Conservation (phyloP, 1,140 invertebrate species). For the Drosophila santomea region DNA sequence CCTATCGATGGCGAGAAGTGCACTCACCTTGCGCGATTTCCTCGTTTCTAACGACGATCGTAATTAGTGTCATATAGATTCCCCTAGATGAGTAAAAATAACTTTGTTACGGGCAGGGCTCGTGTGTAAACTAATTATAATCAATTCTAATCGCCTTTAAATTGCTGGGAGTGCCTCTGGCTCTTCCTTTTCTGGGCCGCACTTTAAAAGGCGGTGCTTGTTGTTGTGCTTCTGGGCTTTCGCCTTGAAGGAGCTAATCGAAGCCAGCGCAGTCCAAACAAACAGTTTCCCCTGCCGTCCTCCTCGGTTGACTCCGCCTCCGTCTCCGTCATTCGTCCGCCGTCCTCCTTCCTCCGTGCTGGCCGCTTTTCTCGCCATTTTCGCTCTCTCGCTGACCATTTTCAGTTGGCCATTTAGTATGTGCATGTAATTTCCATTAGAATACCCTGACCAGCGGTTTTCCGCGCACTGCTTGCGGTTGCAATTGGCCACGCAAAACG, state of each 20-base stretch:
- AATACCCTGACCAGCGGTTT: slow-evolving; percentile 8
- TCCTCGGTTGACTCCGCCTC: not conserved
- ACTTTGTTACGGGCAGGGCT: slow-evolving; percentile 59
- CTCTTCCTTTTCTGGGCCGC: slow-evolving; percentile 66
- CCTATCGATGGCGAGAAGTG: not conserved
- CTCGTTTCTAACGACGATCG: slow-evolving; percentile 20
- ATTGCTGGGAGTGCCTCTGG: slow-evolving; percentile 63
- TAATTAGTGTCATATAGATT: slow-evolving; percentile 62
- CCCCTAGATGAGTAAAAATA: slow-evolving; percentile 74
- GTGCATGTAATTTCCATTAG: slow-evolving; percentile 63
- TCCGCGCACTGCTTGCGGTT: too few species aligned
- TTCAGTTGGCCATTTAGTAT: slow-evolving; percentile 66
- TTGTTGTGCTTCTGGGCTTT: slow-evolving; percentile 48
- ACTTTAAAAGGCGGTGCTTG: slow-evolving; percentile 69
- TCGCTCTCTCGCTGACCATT: slow-evolving; percentile 40
- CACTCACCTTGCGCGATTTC: too few species aligned
- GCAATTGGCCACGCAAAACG: too few species aligned
- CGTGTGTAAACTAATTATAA: slow-evolving; percentile 75
- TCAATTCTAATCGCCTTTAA: slow-evolving; percentile 84
- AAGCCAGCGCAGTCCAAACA: slow-evolving; percentile 16
- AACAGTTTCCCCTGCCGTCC: slow-evolving; percentile 1
- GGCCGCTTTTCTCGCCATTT: not conserved
- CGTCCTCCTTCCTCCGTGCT: not conserved
- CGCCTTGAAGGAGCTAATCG: slow-evolving; percentile 52
- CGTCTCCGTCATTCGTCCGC: not conserved